Evolutionary conservation across 2,113 vertebrate genomes (phyloP).

Genomic region (Leptobrachium ailaonicum): DNA sequence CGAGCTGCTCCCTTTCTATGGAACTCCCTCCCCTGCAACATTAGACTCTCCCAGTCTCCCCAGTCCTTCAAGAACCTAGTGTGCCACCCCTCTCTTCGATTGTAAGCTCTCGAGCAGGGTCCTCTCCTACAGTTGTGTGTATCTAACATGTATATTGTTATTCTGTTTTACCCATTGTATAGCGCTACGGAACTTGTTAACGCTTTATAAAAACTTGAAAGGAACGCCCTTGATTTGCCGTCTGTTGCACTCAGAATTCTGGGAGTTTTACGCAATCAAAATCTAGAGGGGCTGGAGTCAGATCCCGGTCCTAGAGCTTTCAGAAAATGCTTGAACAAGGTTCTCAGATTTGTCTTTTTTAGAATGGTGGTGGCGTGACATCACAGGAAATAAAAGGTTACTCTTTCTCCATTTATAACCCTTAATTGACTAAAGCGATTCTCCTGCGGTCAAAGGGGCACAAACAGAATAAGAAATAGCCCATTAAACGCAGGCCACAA

Average conservation of each 20-base stretch:
- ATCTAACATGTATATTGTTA: no score
- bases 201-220: no score
- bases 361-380: constrained; percentile 49
- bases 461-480: constrained; percentile 64
- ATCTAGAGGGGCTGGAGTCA: no score
- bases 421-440: constrained; percentile 70
- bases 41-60: no score
- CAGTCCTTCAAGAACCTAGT: no score
- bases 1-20: no score
- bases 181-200: no score
- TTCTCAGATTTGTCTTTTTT: constrained; percentile 60
- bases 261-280: constrained; percentile 52
- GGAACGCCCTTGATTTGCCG: background rate
- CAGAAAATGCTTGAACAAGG: constrained; percentile 62
- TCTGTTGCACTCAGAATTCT: background rate
- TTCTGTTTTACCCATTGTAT: no score
- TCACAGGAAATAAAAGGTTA: constrained; percentile 68
- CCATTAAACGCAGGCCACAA: constrained; percentile 70
- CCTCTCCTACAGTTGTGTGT: no score
- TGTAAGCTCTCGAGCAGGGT: no score
- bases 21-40: no score
- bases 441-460: constrained; percentile 68
- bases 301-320: background rate
- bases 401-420: constrained; percentile 66
- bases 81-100: no score